Conservation (phyloP, 2,888 invertebrate genomes). For the Polydesmus complanatus region DNA sequence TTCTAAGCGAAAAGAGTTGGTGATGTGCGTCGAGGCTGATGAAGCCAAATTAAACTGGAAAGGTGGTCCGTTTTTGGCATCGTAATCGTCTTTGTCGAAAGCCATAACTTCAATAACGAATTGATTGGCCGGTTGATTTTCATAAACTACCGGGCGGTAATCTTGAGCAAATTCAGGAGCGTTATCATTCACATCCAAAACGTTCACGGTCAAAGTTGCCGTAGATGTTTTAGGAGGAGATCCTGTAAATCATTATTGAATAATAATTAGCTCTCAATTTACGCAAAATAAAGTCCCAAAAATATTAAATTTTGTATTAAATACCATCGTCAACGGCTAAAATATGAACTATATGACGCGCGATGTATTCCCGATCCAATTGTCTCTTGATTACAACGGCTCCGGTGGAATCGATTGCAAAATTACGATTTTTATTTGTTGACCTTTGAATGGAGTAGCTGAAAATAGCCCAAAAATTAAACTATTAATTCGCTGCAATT, state of each 20-base stretch:
- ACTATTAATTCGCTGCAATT: no score
- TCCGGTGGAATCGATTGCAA: constrained; percentile 31
- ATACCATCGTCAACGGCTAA: constrained; percentile 31
- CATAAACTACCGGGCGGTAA: constrained; percentile 27
- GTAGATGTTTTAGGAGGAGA: constrained; percentile 22
- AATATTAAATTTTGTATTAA: not conserved
- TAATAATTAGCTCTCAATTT: not conserved
- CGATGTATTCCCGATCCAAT: constrained; percentile 31
- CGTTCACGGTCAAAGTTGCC: constrained; percentile 23
- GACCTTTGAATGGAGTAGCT: constrained; percentile 29
- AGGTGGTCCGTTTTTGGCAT: constrained; percentile 57
- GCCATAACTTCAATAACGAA: constrained; percentile 21
- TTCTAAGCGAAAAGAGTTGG: constrained; percentile 38
- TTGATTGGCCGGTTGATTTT: constrained; percentile 50
- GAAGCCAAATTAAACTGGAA: constrained; percentile 57
- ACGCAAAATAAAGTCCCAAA: not conserved
- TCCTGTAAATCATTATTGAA: constrained; percentile 19
- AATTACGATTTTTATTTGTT: constrained; percentile 31
- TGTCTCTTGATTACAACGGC: constrained; percentile 28
- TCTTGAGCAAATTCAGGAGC: constrained; percentile 23
- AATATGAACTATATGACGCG: constrained; percentile 29
- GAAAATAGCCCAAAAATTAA: no score
- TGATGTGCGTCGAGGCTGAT: constrained; percentile 52
- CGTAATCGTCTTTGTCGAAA: constrained; percentile 21
- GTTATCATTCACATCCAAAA: constrained; percentile 27